Percentiles rank a stretch among this genome's conserved stretches.
Evolutionary conservation across 2,113 vertebrate genomes (phyloP).

Genomic region (Podarcis cretensis): DNA sequence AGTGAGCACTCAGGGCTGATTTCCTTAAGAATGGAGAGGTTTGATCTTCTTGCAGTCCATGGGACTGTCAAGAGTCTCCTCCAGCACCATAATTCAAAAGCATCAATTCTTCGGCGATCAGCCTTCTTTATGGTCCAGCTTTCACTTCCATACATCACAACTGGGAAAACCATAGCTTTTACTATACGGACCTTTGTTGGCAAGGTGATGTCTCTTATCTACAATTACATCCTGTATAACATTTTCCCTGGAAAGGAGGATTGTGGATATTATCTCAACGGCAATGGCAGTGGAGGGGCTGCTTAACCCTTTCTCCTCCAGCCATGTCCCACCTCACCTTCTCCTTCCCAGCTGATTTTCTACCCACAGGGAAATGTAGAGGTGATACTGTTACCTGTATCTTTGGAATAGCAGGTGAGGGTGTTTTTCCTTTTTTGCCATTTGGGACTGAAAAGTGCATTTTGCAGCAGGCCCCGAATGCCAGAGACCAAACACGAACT

Average conservation of each 20-base stretch:
- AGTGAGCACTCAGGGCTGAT: too few relatives aligned
- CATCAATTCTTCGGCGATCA: too few relatives aligned
- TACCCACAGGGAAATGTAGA: too few relatives aligned
- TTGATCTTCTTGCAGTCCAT: too few relatives aligned
- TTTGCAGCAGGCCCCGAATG: neutral
- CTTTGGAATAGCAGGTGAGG: neutral
- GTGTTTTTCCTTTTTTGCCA: neutral
- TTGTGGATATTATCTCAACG: neutral
- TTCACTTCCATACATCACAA: too few relatives aligned
- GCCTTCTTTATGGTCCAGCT: too few relatives aligned
- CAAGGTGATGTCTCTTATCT: too few relatives aligned
- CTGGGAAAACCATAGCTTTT: too few relatives aligned
- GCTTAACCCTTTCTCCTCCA: neutral
- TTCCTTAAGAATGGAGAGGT: too few relatives aligned
- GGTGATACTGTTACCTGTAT: neutral
- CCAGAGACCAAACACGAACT: neutral
- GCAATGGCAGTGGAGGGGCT: neutral
- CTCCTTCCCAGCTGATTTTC: neutral
- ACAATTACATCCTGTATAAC: neutral
- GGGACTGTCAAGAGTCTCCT: too few relatives aligned
- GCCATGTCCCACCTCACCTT: neutral
- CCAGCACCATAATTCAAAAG: too few relatives aligned
- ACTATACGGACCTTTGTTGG: too few relatives aligned
- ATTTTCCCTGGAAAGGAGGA: neutral
- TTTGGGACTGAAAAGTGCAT: neutral